Evolutionary conservation across 1,140 invertebrate species (phyloP), one percentile per base, ranked within the genome.

Genomic region (Penaeus chinensis): DNA sequence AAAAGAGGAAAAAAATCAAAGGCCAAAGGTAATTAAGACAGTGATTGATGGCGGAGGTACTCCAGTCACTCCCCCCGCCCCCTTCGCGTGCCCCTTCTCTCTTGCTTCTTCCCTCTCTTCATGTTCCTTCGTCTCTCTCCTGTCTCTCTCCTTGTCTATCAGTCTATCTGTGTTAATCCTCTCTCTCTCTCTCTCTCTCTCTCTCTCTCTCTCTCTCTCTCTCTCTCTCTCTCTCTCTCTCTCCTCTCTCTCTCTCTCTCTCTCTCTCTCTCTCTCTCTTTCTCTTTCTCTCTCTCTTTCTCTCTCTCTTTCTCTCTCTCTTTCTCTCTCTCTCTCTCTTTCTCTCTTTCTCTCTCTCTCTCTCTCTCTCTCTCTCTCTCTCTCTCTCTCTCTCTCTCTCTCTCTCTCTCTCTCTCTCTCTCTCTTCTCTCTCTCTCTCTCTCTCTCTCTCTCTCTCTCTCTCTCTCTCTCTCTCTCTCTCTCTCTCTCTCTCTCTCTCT

Each of bases 141-240:
- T 13, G 32, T 19, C 74, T 27, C 32, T 22, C 74, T 76, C 74
- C 22, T 24, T 13, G 8, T 32, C 74, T 22, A 7, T 37, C 74
- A 19, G 3, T 37, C 74, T 37, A 19, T 37, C 32, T 27, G 32
- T 22, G 19, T 27, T 42, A 5, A 32, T 2, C 11, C 76, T 78
- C 42, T 78, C 42, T 32, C 42, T 32, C 24, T 78, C 76, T 42
- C 22, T 80, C 60, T 61, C 78, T 80, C 78, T 24, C 78, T 24
- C 60, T 61, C 78, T 24, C 22, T 80, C 60, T 61, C 78, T 80
- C 78, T 24, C 78, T 24, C 60, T 61, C 78, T 24, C 60, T 18
- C 47, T 61, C 54, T 24, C 47, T 61, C 42, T 24, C 77, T 24
- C 54, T 76, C 13, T 32, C 71, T 76, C 71, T 76, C 42, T 32